A percentile compares a stretch with the other conserved stretches of the same genome.
phyloP scores from a whole-genome alignment of 2,113 vertebrate species.

The Nycticryphes semicollaris region DNA sequence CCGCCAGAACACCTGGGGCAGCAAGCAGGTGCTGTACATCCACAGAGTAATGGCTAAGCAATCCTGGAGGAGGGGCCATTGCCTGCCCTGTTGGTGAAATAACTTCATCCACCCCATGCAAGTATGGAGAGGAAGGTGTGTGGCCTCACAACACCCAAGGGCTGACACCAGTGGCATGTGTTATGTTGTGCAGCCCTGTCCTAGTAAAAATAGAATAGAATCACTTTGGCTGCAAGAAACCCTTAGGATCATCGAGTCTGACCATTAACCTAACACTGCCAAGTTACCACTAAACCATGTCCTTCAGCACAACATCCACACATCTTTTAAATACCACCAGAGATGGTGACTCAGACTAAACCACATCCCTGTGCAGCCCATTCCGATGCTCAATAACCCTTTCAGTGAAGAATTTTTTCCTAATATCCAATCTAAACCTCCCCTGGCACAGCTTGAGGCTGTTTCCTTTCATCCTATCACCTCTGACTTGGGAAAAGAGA shows the following conservation, averaged over 20 bases:
- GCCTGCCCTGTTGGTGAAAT: background rate
- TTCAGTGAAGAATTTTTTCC: background rate
- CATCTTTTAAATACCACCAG: background rate
- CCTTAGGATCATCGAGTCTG: background rate
- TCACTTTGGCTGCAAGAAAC: background rate
- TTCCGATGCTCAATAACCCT: background rate
- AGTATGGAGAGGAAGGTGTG: background rate
- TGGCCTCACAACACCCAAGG: accelerated
- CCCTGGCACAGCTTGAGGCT: background rate
- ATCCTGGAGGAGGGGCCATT: background rate
- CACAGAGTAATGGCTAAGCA: accelerated
- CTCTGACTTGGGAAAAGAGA: background rate
- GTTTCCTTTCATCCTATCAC: background rate
- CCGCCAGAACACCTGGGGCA: background rate
- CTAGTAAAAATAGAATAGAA: background rate
- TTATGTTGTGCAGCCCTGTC: background rate
- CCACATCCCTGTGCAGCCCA: background rate
- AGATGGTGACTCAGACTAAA: background rate
- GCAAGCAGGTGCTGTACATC: background rate
- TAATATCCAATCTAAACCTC: background rate
- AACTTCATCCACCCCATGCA: accelerated
- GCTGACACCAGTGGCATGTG: accelerated
- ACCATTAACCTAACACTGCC: background rate
- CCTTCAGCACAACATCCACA: background rate
- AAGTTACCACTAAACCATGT: background rate